Conservation (phyloP, 2,113 vertebrate species). For the Lasiurus cinereus region DNA sequence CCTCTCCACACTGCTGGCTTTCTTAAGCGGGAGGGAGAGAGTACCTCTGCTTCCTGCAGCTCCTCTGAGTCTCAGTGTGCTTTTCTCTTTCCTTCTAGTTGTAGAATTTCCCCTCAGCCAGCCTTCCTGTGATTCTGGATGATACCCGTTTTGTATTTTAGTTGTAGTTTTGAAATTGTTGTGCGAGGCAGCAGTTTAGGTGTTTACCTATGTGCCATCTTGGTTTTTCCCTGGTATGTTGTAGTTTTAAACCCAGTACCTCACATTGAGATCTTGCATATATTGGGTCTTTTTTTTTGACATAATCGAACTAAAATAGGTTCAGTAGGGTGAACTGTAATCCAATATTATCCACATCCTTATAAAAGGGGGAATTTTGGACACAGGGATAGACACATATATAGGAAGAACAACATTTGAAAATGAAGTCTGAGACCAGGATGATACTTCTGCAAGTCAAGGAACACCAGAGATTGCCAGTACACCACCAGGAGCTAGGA, state of each 20-base stretch:
- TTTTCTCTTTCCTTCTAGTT: too few relatives aligned
- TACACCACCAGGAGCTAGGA: not conserved
- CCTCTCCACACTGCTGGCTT: too few relatives aligned
- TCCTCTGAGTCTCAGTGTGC: too few relatives aligned
- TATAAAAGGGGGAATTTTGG: not conserved
- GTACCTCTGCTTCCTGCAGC: too few relatives aligned
- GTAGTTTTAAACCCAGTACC: not conserved
- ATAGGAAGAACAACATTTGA: not conserved
- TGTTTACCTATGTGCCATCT: too few relatives aligned
- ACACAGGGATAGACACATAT: not conserved
- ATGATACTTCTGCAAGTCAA: not conserved
- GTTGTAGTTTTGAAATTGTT: too few relatives aligned
- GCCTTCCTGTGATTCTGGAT: too few relatives aligned
- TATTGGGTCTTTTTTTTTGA: not conserved
- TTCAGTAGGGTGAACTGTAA: not conserved
- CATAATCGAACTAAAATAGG: slow-evolving; percentile 4
- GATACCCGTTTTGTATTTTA: too few relatives aligned
- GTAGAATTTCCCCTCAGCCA: too few relatives aligned
- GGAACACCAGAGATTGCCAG: not conserved
- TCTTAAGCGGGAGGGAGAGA: too few relatives aligned
- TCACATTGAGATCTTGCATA: not conserved
- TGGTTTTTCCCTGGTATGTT: not conserved
- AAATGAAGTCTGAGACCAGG: not conserved
- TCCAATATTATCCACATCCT: not conserved
- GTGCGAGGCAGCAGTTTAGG: too few relatives aligned